Conservation (phyloP, 2,113 vertebrate species). For the Coracopsis vasa region DNA sequence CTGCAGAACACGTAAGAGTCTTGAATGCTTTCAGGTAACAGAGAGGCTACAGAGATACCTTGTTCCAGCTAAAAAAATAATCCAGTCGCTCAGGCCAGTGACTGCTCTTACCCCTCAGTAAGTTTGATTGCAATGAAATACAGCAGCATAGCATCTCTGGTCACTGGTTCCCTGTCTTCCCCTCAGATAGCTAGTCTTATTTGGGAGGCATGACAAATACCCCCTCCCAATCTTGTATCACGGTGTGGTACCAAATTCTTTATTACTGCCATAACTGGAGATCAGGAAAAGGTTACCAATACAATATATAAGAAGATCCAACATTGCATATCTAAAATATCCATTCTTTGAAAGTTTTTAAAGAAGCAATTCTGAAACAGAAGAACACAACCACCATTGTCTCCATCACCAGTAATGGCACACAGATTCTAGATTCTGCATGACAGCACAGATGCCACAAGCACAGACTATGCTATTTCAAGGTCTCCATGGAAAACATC, state of each 20-base stretch:
- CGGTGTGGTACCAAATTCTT: background rate
- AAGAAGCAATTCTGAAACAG: background rate
- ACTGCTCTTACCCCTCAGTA: background rate
- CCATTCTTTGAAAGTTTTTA: background rate
- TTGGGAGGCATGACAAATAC: background rate
- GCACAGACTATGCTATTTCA: background rate
- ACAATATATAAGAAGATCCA: background rate
- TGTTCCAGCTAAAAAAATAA: background rate
- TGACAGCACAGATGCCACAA: background rate
- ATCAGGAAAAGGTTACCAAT: background rate
- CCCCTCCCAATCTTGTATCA: background rate
- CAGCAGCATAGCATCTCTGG: background rate
- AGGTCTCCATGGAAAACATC: background rate
- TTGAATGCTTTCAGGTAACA: background rate
- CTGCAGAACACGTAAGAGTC: background rate
- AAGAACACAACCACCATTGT: background rate
- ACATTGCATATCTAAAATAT: background rate
- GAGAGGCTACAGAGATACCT: background rate
- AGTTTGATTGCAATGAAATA: background rate
- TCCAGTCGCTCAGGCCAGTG: background rate
- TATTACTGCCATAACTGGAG: background rate
- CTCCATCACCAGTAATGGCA: background rate
- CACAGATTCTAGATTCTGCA: background rate
- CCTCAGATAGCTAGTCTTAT: background rate
- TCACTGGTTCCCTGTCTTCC: background rate